phyloP scores from a whole-genome alignment of 2,888 invertebrate species.

The Tachystola acroxantha region DNA sequence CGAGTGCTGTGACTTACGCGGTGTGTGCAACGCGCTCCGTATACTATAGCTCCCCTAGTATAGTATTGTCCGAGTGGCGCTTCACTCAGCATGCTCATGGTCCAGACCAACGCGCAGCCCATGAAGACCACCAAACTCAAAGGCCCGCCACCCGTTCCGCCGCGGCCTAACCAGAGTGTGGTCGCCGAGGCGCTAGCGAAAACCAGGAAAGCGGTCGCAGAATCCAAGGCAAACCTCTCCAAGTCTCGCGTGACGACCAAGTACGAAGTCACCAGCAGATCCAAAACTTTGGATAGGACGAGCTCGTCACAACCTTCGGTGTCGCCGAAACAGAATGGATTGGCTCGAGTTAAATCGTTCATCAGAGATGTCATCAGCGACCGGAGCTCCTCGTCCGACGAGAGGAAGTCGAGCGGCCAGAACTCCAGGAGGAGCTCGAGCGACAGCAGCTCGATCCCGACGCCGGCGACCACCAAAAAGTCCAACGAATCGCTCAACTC shows the following conservation, averaged over 20 bases:
- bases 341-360: conserved; percentile 72
- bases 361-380: conserved; percentile 75
- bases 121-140: conserved; percentile 71
- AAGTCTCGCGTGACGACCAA: conserved; percentile 58
- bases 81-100: conserved; percentile 66
- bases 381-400: conserved; percentile 69
- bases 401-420: conserved; percentile 62
- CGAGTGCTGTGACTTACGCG: conserved; percentile 43
- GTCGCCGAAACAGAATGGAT: conserved; percentile 68
- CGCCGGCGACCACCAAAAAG: conserved; percentile 50
- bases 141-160: conserved; percentile 89
- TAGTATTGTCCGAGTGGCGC: conserved; percentile 71
- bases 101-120: conserved; percentile 77
- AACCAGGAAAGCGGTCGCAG: conserved; percentile 75
- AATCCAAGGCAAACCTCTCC: conserved; percentile 58
- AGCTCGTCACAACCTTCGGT: conserved; percentile 44
- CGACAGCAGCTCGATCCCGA: conserved; percentile 60
- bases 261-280: conserved; percentile 46
- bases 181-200: conserved; percentile 86
- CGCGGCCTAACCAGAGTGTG: conserved; percentile 85
- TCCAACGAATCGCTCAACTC: conserved; percentile 68
- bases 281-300: conserved; percentile 63
- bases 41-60: conserved; percentile 67
- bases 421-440: conserved; percentile 69
- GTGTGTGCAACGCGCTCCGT: conserved; percentile 61